phyloP scores from a whole-genome alignment of 2,888 invertebrate genomes.

The Plagodis pulveraria region DNA sequence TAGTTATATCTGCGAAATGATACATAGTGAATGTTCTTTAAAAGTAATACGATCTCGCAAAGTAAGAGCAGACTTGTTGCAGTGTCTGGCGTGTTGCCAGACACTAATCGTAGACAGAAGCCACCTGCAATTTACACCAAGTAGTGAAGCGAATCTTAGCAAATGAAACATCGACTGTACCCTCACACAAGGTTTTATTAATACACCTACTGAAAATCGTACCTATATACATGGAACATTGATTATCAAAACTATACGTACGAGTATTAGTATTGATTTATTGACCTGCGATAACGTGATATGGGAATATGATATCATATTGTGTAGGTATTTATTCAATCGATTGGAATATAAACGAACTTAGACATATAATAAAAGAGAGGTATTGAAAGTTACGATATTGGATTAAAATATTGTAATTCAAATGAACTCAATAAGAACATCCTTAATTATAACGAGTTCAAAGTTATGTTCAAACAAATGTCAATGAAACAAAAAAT shows the following conservation, averaged over 20 bases:
- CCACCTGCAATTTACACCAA: slow-evolving; percentile 57
- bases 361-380: not conserved
- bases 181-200: too few species aligned
- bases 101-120: slow-evolving; percentile 53
- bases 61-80: slow-evolving; percentile 31
- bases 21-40: slow-evolving; percentile 34
- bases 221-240: too few species aligned
- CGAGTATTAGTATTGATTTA: too few species aligned
- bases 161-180: not conserved
- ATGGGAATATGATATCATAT: too few species aligned
- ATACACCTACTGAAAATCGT: too few species aligned
- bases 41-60: slow-evolving; percentile 29
- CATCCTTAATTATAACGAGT: not conserved
- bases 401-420: not conserved
- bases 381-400: not conserved
- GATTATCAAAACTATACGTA: too few species aligned
- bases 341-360: not conserved
- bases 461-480: not conserved
- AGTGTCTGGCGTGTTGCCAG: slow-evolving; percentile 55
- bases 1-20: slow-evolving; percentile 14
- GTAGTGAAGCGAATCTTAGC: slow-evolving; percentile 26
- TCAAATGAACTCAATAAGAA: not conserved
- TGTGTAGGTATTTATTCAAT: not conserved
- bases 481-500: slow-evolving; percentile 12
- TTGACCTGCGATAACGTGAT: too few species aligned